Conservation (phyloP, 2,113 vertebrate species). For the Phyllopteryx taeniolatus region DNA sequence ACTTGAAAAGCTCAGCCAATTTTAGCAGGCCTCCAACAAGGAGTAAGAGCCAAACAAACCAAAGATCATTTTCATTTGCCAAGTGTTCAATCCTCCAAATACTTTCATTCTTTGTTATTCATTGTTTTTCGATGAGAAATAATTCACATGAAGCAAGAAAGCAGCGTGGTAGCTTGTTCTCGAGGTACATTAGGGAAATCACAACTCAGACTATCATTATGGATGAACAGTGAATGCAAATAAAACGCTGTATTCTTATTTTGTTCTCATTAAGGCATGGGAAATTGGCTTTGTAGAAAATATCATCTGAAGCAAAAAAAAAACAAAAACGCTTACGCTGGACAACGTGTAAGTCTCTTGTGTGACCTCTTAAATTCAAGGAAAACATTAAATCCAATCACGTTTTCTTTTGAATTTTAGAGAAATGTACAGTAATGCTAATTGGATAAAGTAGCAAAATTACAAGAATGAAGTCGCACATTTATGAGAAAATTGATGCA, state of each 20-base stretch:
- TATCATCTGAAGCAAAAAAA: not conserved
- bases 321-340: not conserved
- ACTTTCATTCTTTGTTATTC: not conserved
- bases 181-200: constrained; percentile 3
- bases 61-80: not conserved
- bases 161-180: not conserved
- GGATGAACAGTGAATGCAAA: constrained; percentile 3
- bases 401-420: not conserved
- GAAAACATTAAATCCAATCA: not conserved
- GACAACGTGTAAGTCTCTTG: not conserved
- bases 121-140: constrained; percentile 1
- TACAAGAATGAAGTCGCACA: too few species aligned
- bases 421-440: not conserved
- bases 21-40: too few species aligned
- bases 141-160: not conserved
- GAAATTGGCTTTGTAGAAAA: not conserved
- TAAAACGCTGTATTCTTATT: not conserved
- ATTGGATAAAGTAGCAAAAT: too few species aligned
- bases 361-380: constrained; percentile 2
- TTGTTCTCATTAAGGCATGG: not conserved
- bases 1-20: not conserved
- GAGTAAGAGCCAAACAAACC: not conserved
- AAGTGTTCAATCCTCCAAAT: not conserved
- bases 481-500: too few species aligned
- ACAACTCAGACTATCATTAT: not conserved